These are phyloP conservation scores for Yponomeuta evonymella DNA, from an alignment of 2,888 invertebrate species.

Conservation along the genomic window DNA sequence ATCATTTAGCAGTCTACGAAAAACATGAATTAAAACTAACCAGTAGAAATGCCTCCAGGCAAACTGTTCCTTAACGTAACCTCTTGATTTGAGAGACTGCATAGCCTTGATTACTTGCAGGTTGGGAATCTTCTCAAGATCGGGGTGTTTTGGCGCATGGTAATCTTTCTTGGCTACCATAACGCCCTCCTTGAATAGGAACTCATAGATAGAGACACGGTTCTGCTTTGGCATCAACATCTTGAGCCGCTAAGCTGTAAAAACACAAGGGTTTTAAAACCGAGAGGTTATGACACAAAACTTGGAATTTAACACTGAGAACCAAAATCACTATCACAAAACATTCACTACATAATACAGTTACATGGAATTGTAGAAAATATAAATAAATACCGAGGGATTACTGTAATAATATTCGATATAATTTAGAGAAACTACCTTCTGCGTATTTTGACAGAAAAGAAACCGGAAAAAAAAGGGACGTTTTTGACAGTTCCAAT, in stretches of 20 bases:
- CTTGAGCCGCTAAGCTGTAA: slow-evolving; percentile 75
- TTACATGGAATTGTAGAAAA: not conserved
- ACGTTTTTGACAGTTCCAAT: slow-evolving; percentile 20
- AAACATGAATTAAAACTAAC: slow-evolving; percentile 57
- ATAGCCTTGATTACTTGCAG: slow-evolving; percentile 99
- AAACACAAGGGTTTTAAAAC: slow-evolving; percentile 32
- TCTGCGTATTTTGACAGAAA: slow-evolving; percentile 45
- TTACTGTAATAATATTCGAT: slow-evolving; percentile 31
- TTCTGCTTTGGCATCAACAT: slow-evolving; percentile 99
- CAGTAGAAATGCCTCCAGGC: slow-evolving; percentile 99
- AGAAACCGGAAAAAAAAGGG: slow-evolving; percentile 20
- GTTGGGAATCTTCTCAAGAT: slow-evolving; percentile 95
- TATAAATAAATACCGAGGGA: not conserved
- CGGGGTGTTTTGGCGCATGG: slow-evolving; percentile 98
- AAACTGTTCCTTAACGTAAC: slow-evolving; percentile 99
- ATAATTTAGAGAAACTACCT: slow-evolving; percentile 35
- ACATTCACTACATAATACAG: slow-evolving; percentile 20
- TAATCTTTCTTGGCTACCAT: slow-evolving; percentile 99
- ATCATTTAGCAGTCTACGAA: not conserved
- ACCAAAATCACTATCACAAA: slow-evolving; percentile 12
- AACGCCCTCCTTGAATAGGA: slow-evolving; percentile 99
- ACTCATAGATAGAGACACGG: slow-evolving; percentile 96
- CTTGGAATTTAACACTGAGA: slow-evolving; percentile 28
- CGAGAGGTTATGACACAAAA: slow-evolving; percentile 34
- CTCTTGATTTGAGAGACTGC: slow-evolving; percentile 96